Evolutionary conservation across 2,797 vertebrate genomes (phyloP).

Genomic region (Hephaestus fuliginosus): DNA sequence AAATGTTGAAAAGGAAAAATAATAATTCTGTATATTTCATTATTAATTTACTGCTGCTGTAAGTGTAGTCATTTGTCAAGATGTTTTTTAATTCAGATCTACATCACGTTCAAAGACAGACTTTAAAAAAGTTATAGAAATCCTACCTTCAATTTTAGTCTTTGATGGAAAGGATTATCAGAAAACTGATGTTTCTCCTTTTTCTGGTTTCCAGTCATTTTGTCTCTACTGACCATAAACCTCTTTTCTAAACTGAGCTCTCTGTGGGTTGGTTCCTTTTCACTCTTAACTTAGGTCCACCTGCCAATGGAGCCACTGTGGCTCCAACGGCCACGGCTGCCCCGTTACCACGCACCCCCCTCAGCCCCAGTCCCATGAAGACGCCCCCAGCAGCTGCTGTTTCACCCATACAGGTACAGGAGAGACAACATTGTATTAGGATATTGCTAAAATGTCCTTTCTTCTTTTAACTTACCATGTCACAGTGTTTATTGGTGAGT

Average conservation of each 20-base stretch:
- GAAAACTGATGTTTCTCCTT: background rate
- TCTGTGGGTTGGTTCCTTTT: background rate
- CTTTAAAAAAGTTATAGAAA: background rate
- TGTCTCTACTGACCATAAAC: background rate
- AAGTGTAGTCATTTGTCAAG: background rate
- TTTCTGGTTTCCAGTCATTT: background rate
- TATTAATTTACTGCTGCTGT: background rate
- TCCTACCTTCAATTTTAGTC: too few species aligned
- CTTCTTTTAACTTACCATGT: background rate
- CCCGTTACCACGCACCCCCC: slow-evolving; percentile 92
- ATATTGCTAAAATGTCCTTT: background rate
- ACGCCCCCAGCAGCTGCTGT: slow-evolving; percentile 96
- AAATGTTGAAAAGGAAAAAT: background rate
- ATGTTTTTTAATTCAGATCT: background rate
- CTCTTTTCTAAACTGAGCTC: background rate
- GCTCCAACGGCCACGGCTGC: slow-evolving; percentile 83
- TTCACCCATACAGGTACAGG: slow-evolving; percentile 94
- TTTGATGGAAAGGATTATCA: background rate
- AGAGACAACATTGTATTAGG: background rate
- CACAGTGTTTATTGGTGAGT: background rate
- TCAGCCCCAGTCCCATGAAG: slow-evolving; percentile 97
- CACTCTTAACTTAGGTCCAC: slow-evolving; percentile 67
- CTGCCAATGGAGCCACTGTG: slow-evolving; percentile 71
- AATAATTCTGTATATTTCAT: background rate
- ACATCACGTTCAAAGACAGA: background rate